Conservation (phyloP, 2,888 invertebrate species). For the Diploptera punctata region DNA sequence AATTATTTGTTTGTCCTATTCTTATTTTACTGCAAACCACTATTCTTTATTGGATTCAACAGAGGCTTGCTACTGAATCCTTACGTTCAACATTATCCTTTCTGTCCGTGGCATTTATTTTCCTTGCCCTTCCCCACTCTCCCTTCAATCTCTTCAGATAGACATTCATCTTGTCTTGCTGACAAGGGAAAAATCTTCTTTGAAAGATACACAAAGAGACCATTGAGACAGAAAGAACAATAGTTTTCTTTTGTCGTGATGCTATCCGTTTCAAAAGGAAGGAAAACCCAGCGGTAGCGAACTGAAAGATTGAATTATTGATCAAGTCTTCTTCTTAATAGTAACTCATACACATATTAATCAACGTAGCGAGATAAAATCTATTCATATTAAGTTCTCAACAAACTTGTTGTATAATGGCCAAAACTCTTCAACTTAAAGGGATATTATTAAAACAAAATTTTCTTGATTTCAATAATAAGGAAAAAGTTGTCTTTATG, state of each 20-base stretch:
- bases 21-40: neutral
- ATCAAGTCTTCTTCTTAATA: slow-evolving; percentile 11
- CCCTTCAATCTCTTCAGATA: slow-evolving; percentile 32
- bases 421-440: too few species aligned
- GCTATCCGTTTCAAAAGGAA: slow-evolving; percentile 31
- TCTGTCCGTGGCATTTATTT: slow-evolving; percentile 19
- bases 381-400: too few species aligned
- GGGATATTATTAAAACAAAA: too few species aligned
- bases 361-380: too few species aligned
- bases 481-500: too few species aligned
- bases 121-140: neutral
- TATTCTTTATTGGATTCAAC: neutral
- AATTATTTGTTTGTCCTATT: neutral
- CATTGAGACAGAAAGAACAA: slow-evolving; percentile 39
- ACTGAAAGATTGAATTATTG: slow-evolving; percentile 27
- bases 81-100: neutral
- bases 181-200: slow-evolving; percentile 30
- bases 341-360: slow-evolving; percentile 8
- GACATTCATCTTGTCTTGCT: slow-evolving; percentile 35
- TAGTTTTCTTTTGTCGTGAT: slow-evolving; percentile 36
- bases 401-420: too few species aligned
- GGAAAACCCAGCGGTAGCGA: neutral
- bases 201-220: slow-evolving; percentile 33
- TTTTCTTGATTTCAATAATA: too few species aligned
- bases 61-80: neutral